These are phyloP conservation scores for Tetramorium parvispinum DNA, from an alignment of 1,140 invertebrate species.

Conservation along the genomic window DNA sequence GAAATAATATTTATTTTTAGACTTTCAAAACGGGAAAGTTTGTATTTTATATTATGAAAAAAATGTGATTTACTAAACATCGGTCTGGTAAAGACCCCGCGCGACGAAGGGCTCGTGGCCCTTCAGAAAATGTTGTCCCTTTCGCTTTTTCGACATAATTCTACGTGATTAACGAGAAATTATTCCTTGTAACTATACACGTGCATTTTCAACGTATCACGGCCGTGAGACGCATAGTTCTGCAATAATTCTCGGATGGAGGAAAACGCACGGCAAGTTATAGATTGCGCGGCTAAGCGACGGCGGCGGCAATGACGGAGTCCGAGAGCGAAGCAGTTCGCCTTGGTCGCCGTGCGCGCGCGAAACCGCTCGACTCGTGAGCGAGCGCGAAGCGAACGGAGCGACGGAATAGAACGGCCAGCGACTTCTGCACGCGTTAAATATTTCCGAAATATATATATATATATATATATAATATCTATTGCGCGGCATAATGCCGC, in stretches of 20 bases:
- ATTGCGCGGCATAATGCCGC: not conserved
- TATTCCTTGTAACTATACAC: not conserved
- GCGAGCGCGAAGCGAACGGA: not conserved
- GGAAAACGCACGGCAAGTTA: slow-evolving; percentile 33
- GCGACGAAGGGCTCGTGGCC: too few species aligned
- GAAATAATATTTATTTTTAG: too few species aligned
- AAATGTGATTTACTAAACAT: too few species aligned
- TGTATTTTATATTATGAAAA: too few species aligned
- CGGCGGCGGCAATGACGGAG: slow-evolving; percentile 60
- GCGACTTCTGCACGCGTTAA: slow-evolving; percentile 41
- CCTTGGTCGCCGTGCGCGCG: slow-evolving; percentile 56
- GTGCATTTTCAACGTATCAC: not conserved
- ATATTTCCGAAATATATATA: slow-evolving; percentile 75
- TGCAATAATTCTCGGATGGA: slow-evolving; percentile 6
- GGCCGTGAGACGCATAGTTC: not conserved
- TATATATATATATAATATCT: slow-evolving; percentile 69
- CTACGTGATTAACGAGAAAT: not conserved
- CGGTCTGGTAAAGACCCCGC: too few species aligned
- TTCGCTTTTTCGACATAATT: too few species aligned
- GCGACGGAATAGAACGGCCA: not conserved
- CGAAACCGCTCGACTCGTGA: not conserved
- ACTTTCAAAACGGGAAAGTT: too few species aligned
- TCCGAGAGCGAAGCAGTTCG: slow-evolving; percentile 67
- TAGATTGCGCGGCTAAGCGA: slow-evolving; percentile 3
- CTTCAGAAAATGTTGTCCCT: too few species aligned